Evolutionary conservation across 1,140 invertebrate genomes (phyloP).

Genomic region (Melipona quadrifasciata): DNA sequence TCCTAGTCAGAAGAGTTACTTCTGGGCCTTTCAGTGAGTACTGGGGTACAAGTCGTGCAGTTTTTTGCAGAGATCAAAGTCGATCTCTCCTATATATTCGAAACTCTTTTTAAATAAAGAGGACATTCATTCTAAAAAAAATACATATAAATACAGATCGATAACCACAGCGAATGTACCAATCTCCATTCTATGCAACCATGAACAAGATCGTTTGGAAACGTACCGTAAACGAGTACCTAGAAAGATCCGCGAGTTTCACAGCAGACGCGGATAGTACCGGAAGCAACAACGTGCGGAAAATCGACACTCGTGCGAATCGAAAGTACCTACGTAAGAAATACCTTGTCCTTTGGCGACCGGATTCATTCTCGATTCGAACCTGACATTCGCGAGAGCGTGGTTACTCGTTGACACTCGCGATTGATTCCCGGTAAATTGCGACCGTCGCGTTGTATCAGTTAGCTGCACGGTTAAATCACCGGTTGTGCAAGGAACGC

Average conservation of each 20-base stretch:
- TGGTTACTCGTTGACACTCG: not conserved
- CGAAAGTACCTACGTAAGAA: not conserved
- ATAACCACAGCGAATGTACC: too few species aligned
- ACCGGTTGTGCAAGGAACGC: slow-evolving; percentile 28
- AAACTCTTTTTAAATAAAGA: too few species aligned
- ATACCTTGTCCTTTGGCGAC: too few species aligned
- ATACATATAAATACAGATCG: too few species aligned
- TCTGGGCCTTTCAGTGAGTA: too few species aligned
- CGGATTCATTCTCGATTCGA: not conserved
- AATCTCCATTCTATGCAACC: not conserved
- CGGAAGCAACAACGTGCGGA: not conserved
- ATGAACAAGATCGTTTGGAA: not conserved
- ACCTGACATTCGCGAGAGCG: not conserved
- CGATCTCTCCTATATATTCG: too few species aligned
- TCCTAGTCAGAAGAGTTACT: too few species aligned
- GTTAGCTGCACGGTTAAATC: slow-evolving; percentile 8
- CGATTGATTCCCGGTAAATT: slow-evolving; percentile 20
- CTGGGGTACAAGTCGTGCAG: too few species aligned
- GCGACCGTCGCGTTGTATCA: slow-evolving; percentile 2
- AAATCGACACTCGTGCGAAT: not conserved
- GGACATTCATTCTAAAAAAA: too few species aligned
- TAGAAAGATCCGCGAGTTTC: not conserved
- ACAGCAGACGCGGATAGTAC: not conserved
- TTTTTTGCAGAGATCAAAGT: too few species aligned
- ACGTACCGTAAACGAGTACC: not conserved